phyloP scores from a whole-genome alignment of 2,888 invertebrate species.

The Copidosoma aretas region DNA sequence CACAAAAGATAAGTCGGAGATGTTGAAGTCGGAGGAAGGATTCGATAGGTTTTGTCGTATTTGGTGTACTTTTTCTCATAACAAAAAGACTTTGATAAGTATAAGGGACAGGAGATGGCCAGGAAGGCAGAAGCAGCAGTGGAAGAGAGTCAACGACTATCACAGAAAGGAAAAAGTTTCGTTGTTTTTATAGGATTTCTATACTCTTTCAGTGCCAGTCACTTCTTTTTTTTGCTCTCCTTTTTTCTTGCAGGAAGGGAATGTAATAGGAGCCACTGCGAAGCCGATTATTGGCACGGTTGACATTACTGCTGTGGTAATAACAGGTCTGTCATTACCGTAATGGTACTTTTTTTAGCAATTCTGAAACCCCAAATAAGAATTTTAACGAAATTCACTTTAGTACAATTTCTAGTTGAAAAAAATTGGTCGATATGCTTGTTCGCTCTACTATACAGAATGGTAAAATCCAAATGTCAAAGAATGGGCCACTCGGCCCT shows the following conservation, averaged over 20 bases:
- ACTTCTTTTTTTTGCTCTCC: conserved; percentile 12
- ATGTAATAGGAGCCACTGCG: conserved; percentile 10
- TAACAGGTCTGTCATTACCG: too few species aligned
- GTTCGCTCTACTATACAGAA: too few species aligned
- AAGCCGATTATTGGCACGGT: conserved; percentile 39
- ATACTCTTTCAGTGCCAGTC: neutral
- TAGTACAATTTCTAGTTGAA: too few species aligned
- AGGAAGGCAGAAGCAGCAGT: neutral
- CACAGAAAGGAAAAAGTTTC: conserved; percentile 31
- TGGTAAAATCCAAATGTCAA: too few species aligned
- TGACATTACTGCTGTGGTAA: conserved; percentile 44
- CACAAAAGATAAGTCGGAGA: conserved; percentile 27
- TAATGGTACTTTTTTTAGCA: too few species aligned
- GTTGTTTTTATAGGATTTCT: conserved; percentile 34
- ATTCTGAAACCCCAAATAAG: too few species aligned
- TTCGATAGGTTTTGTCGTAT: conserved; percentile 20
- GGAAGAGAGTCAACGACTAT: conserved; percentile 29
- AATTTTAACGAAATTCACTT: too few species aligned
- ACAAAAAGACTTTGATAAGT: neutral
- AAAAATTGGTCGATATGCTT: too few species aligned
- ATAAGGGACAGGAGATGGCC: neutral
- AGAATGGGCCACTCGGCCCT: too few species aligned
- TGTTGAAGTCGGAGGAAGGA: conserved; percentile 18
- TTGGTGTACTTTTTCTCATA: neutral
- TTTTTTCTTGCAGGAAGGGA: neutral